Base-by-base conservation (phyloP, 1,140 invertebrate genomes). In the Pemphigus obesinymphae region DNA sequence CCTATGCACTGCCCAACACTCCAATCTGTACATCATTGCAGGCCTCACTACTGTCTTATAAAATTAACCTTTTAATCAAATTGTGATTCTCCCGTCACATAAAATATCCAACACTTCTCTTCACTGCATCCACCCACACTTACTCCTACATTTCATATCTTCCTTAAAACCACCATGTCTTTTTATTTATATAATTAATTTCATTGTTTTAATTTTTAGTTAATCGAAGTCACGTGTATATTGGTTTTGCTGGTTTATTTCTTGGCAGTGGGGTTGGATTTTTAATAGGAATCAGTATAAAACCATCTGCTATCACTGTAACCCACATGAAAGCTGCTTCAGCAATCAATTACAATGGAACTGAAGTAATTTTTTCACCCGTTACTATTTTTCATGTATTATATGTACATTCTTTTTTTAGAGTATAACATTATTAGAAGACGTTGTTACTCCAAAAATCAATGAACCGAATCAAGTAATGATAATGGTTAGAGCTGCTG, bases 401-500 rank as follows among this genome's bases (percentile, higher is more conserved):
- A 37, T 81, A 58, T 1, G 15, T 37, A 31, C 17, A 10, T 87
- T 85, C 40, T 63, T 63, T 17, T 85, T 86, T 37, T 84, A 91
- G 91, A 88, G 88, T 72, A 88, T 90, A 40, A 86, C 88, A 34
- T 84, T 90, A 66, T 86, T 90, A 78, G 90, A 92, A 81, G 90
- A 91, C 84, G 87, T 89, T 10, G 87, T 89, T 83, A 88, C 90
- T 81, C 91, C 90, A 48, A 86, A 85, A 40, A 88, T 90, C 53
- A 86, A 88, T 83, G 86, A 85, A n/a, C 87, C 89, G 2, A 88
- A 92, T 83, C 89, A 92, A 84, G 85, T 93, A 72, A 84, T 93
- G 70, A 88, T 93, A 61, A 89, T 91, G 88, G 91, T 93, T 3
- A 90, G 90, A 85, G 90, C 91, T 45, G 89, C 89, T 11, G 90